These are phyloP conservation scores for Lydus trimaculatus DNA, from an alignment of 2,888 invertebrate genomes.

Conservation along the genomic window DNA sequence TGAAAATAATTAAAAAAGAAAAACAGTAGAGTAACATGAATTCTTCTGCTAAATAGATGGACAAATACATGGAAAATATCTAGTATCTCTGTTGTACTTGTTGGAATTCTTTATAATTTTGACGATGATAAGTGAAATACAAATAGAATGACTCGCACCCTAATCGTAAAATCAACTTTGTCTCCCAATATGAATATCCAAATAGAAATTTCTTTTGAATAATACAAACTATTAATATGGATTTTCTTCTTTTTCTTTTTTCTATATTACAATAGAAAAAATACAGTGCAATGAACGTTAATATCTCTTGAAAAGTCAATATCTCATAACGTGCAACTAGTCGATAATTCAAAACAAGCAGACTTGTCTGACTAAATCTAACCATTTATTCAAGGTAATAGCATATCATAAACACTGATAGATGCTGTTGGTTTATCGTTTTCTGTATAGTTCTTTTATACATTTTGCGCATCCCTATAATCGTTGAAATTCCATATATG, in stretches of 20 bases:
- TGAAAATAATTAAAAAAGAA: too few species aligned
- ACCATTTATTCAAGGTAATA: slow-evolving; percentile 31
- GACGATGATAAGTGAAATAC: too few species aligned
- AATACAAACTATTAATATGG: too few species aligned
- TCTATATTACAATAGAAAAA: background rate
- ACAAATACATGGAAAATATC: too few species aligned
- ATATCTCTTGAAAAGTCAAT: slow-evolving; percentile 23
- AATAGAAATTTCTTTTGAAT: too few species aligned
- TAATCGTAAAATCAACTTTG: too few species aligned
- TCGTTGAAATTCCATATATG: background rate
- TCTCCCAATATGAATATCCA: too few species aligned
- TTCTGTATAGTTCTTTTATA: background rate
- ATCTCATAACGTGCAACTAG: slow-evolving; percentile 31
- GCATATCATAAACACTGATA: slow-evolving; percentile 30
- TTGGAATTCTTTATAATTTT: too few species aligned
- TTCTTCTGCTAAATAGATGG: too few species aligned
- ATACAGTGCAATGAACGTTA: slow-evolving; percentile 26
- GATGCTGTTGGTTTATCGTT: slow-evolving; percentile 13
- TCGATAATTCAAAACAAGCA: slow-evolving; percentile 30
- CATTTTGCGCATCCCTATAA: background rate
- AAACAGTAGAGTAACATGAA: too few species aligned
- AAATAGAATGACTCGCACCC: too few species aligned
- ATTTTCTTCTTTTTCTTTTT: background rate
- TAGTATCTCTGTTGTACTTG: too few species aligned
- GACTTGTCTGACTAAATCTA: slow-evolving; percentile 26